Evolutionary conservation across 1,140 invertebrate species (phyloP), one percentile per base, ranked within the genome.

Genomic region (Cotesia typhae): DNA sequence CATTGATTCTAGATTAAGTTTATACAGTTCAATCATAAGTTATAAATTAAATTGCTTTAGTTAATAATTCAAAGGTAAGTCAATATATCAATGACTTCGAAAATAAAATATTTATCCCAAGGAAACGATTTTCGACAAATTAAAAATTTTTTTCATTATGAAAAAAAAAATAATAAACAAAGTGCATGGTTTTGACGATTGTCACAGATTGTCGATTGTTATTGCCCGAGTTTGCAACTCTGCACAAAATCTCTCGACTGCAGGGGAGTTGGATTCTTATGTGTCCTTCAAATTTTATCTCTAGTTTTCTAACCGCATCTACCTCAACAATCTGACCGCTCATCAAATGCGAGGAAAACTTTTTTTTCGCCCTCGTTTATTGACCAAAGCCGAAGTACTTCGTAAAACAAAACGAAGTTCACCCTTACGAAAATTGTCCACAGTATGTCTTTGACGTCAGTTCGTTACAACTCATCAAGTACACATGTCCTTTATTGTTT

Each of bases 161-260:
- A 28, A 28, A 28, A 28, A 28, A 28, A 28, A 28, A 28, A 28
- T 28, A 68, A 72, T 66, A 61, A 79, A 82, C 78, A 81, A 80
- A 79, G 75, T 74, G 63, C 57, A 60, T 14, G 57, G 3, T 47
- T 38, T 14, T 51, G 4, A 66, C 67, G 35, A 41, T 68, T 55
- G 10, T 14, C 9, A 36, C 77, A 79, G 78, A 81, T 80, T 79
- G 75, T 63, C 73, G 65, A 20, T 78, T 78, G 80, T 83, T 84
- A 84, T 84, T 84, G 79, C 78, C 75, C 76, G 82, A 84, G 77
- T 83, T 83, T 67, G 64, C 78, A 82, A 80, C 76, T 63, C 17
- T 53, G 14, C 59, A 36, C 69, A 35, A 57, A 72, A 66, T 61
- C 55, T 60, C 20, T 55, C 36, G 36, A 35, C n/a, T 51, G 36